A percentile compares a stretch with the other conserved stretches of the same genome.
Conservation (phyloP, 2,113 vertebrate species). For the Machaerirhynchus nigripectus region DNA sequence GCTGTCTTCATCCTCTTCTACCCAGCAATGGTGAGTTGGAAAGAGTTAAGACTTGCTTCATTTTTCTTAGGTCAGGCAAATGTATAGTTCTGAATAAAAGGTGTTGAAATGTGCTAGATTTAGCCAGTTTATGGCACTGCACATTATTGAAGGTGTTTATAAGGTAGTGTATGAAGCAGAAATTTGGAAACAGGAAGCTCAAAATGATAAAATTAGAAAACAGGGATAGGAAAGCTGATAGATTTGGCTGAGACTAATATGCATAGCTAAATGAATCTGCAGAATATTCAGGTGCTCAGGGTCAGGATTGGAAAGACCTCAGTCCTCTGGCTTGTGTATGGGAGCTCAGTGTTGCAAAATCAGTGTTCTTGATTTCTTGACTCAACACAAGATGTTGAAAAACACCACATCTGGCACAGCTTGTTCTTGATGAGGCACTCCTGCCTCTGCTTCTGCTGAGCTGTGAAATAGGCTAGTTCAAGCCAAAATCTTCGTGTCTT, state of each 20-base stretch:
- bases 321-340: neutral
- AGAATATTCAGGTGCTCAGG: neutral
- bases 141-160: neutral
- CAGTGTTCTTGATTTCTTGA: neutral
- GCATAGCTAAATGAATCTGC: neutral
- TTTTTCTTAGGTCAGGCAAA: neutral
- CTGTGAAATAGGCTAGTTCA: neutral
- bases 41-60: neutral
- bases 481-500: neutral
- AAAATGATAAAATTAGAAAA: neutral
- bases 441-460: neutral
- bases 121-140: neutral
- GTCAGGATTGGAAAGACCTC: neutral
- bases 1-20: constrained; percentile 93
- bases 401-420: neutral
- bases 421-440: neutral
- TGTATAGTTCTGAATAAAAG: neutral
- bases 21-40: constrained; percentile 87
- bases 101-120: neutral
- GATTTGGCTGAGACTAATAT: neutral
- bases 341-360: neutral
- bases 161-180: neutral
- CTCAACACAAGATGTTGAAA: neutral
- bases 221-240: neutral
- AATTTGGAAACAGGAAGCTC: neutral